phyloP scores from a whole-genome alignment of 2,113 vertebrate species.

The Colius striatus region DNA sequence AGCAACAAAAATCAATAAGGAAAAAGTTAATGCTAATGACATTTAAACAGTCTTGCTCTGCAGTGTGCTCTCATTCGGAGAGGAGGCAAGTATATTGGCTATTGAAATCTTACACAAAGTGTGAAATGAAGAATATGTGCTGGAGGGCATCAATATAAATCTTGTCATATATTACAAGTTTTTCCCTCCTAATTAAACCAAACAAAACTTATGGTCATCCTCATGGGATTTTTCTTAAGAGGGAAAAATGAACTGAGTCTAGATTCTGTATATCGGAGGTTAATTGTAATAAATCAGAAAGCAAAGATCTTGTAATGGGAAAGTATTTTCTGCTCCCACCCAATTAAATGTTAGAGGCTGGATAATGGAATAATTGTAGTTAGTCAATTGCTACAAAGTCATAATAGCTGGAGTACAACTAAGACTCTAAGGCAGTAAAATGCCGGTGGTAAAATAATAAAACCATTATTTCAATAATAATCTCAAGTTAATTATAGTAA shows the following conservation, averaged over 20 bases:
- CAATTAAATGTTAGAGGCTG: slow-evolving; percentile 63
- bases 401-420: slow-evolving; percentile 59
- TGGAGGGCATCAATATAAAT: slow-evolving; percentile 23
- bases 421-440: slow-evolving; percentile 54
- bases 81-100: background rate
- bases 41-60: slow-evolving; percentile 22
- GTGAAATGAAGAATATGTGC: slow-evolving; percentile 27
- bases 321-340: slow-evolving; percentile 34
- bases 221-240: background rate
- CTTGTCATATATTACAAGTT: background rate
- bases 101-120: slow-evolving; percentile 5
- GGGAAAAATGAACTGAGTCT: background rate
- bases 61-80: background rate
- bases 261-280: slow-evolving; percentile 2
- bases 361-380: slow-evolving; percentile 66
- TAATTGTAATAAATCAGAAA: slow-evolving; percentile 64
- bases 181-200: slow-evolving; percentile 6
- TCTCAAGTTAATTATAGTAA: slow-evolving; percentile 68
- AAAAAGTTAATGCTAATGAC: slow-evolving; percentile 41
- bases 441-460: slow-evolving; percentile 65
- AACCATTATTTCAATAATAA: slow-evolving; percentile 69
- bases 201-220: background rate
- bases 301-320: slow-evolving; percentile 36
- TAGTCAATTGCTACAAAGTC: slow-evolving; percentile 66
- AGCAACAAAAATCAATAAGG: slow-evolving; percentile 37